phyloP scores from a whole-genome alignment of 2,113 vertebrate genomes.

The Asarcornis scutulata region DNA sequence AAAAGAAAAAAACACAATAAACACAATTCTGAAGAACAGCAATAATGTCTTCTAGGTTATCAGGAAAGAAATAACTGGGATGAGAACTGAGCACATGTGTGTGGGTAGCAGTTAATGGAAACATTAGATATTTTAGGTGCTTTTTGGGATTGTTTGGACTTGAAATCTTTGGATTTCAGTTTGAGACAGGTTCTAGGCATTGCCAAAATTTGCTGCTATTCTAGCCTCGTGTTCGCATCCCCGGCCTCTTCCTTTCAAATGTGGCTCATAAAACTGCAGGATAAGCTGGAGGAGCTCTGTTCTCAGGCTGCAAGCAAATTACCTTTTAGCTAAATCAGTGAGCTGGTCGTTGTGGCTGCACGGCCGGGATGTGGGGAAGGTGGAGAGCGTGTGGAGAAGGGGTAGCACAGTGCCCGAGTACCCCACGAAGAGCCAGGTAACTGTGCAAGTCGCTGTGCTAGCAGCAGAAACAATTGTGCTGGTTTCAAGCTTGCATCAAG shows the following conservation, averaged over 20 bases:
- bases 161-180: not conserved
- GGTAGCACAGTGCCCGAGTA: too few relatives aligned
- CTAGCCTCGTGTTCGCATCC: not conserved
- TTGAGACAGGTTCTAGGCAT: not conserved
- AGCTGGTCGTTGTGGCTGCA: not conserved
- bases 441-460: too few relatives aligned
- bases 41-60: not conserved
- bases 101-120: not conserved
- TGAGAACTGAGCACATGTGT: too few relatives aligned
- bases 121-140: not conserved
- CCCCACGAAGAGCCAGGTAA: fast-evolving
- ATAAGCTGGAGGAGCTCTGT: not conserved
- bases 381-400: fast-evolving
- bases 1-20: not conserved
- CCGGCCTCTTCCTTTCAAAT: not conserved
- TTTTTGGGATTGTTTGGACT: not conserved
- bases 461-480: not conserved
- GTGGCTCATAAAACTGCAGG: not conserved
- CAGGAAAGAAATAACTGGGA: not conserved
- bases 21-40: not conserved
- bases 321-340: fast-evolving
- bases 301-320: not conserved
- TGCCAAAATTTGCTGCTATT: not conserved
- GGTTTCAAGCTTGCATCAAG: not conserved
- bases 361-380: not conserved